These are phyloP conservation scores for Aphodius sticticus DNA, from an alignment of 2,888 invertebrate genomes.

Conservation along the genomic window DNA sequence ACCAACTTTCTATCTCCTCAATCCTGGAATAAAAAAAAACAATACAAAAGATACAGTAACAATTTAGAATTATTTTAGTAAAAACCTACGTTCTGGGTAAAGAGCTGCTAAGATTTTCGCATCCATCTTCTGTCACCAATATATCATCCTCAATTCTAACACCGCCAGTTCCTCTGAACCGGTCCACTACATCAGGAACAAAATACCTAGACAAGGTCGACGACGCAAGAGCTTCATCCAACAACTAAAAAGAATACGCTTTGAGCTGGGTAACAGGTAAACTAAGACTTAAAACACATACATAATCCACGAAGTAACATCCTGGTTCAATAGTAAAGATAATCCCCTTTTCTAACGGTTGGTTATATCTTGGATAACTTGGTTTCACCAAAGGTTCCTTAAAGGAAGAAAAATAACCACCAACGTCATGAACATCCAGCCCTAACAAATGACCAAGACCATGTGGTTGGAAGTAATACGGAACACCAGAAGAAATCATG, in stretches of 20 bases:
- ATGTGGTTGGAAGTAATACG: slow-evolving; percentile 93
- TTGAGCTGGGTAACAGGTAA: background rate
- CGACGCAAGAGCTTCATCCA: slow-evolving; percentile 81
- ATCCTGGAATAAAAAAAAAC: slow-evolving; percentile 61
- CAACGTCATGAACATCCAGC: slow-evolving; percentile 96
- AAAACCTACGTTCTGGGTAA: slow-evolving; percentile 88
- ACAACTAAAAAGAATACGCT: slow-evolving; percentile 65
- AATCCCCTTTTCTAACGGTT: slow-evolving; percentile 83
- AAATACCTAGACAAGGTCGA: slow-evolving; percentile 78
- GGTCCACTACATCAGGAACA: slow-evolving; percentile 73
- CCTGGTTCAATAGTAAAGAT: slow-evolving; percentile 96
- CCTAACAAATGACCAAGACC: slow-evolving; percentile 97
- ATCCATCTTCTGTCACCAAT: slow-evolving; percentile 27
- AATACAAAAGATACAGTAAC: background rate
- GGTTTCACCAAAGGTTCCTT: slow-evolving; percentile 71
- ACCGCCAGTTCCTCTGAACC: slow-evolving; percentile 89
- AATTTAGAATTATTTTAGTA: background rate
- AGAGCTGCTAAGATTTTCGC: slow-evolving; percentile 58
- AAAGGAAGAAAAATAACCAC: slow-evolving; percentile 79
- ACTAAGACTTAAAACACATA: slow-evolving; percentile 50
- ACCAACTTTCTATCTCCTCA: slow-evolving; percentile 79
- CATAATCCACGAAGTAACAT: slow-evolving; percentile 91
- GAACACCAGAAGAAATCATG: slow-evolving; percentile 78
- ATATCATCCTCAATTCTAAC: slow-evolving; percentile 98
- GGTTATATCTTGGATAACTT: slow-evolving; percentile 72